Conservation (phyloP, 37 sponge, comb jelly and placozoan genomes). For the Eunapius fragilis region DNA sequence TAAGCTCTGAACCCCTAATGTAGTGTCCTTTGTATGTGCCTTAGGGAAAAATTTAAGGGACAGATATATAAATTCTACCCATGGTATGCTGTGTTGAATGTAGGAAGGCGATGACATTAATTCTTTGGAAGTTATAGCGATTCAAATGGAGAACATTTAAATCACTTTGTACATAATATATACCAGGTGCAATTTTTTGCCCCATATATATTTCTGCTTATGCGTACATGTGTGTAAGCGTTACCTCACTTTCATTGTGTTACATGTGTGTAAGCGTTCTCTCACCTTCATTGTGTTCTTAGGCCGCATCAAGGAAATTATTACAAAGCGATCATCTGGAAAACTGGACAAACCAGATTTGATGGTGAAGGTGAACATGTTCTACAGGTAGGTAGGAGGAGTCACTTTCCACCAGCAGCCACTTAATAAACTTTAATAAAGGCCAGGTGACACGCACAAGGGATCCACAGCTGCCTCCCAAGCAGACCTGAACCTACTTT, state of each 20-base stretch:
- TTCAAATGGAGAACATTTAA: too few relatives aligned
- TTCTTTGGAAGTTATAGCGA: too few relatives aligned
- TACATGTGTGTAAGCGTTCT: background rate
- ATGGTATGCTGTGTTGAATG: too few relatives aligned
- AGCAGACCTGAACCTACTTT: constrained; percentile 81
- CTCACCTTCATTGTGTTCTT: background rate
- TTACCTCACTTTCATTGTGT: background rate
- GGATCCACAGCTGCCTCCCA: constrained; percentile 16
- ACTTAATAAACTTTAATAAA: constrained; percentile 15
- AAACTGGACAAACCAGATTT: constrained; percentile 24
- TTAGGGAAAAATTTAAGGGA: too few relatives aligned
- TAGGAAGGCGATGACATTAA: too few relatives aligned
- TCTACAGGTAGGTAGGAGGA: constrained; percentile 54
- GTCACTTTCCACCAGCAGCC: too few relatives aligned
- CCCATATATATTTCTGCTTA: background rate
- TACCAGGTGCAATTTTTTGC: too few relatives aligned
- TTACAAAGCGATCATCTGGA: background rate
- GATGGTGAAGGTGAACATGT: constrained; percentile 42
- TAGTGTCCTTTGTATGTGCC: too few relatives aligned
- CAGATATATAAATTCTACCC: too few relatives aligned
- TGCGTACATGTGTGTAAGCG: background rate
- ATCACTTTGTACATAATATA: too few relatives aligned
- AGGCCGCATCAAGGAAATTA: constrained; percentile 58
- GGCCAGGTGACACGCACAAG: constrained; percentile 82
- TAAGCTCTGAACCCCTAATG: too few relatives aligned